A percentile compares a stretch with the other conserved stretches of the same genome.
phyloP scores from a whole-genome alignment of 1,140 invertebrate genomes.

The Brachionus paranguensis region DNA sequence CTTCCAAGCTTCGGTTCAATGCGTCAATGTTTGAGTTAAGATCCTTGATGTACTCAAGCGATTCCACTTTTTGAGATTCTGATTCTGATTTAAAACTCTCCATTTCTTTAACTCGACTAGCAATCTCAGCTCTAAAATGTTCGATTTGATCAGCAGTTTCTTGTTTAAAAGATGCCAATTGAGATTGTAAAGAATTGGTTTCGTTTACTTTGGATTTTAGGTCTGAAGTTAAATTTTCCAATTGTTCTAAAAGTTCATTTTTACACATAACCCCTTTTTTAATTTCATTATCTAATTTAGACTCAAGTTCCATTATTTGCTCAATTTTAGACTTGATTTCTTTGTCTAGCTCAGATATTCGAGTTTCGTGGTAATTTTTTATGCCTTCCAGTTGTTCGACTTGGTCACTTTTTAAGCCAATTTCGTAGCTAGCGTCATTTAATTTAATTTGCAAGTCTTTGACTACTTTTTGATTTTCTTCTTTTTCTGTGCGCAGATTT shows the following conservation, averaged over 20 bases:
- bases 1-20: not conserved
- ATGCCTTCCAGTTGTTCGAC: not conserved
- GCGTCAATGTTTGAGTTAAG: not conserved
- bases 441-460: not conserved
- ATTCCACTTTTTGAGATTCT: not conserved
- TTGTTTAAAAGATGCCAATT: not conserved
- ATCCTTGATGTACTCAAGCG: not conserved
- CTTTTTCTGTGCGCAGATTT: not conserved
- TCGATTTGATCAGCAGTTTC: not conserved
- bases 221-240: not conserved
- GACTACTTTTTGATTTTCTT: not conserved
- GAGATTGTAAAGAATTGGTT: not conserved
- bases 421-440: not conserved
- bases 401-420: not conserved
- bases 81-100: not conserved
- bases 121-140: not conserved
- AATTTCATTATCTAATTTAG: not conserved
- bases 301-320: not conserved
- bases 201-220: not conserved
- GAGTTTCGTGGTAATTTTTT: not conserved
- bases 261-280: not conserved
- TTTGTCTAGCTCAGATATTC: not conserved
- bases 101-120: not conserved
- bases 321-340: slow-evolving; percentile 22
- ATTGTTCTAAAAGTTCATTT: not conserved